Conservation (phyloP, 2,888 invertebrate genomes). For the Agonum fuliginosum region DNA sequence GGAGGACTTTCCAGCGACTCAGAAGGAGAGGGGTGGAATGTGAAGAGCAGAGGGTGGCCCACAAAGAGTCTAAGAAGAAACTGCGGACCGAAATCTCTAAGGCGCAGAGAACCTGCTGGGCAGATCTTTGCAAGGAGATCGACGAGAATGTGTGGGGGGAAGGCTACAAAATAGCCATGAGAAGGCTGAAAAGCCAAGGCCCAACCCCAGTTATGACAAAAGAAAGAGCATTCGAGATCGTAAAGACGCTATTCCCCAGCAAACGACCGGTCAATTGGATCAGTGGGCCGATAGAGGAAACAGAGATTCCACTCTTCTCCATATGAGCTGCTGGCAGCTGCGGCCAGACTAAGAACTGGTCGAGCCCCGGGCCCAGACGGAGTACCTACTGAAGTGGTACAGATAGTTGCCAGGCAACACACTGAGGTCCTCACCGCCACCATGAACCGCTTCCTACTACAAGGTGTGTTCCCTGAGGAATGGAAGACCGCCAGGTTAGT, state of each 20-base stretch:
- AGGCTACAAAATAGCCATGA: too few relatives aligned
- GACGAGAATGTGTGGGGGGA: too few relatives aligned
- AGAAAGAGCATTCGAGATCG: neutral
- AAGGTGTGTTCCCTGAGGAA: neutral
- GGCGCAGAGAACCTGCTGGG: too few relatives aligned
- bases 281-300: neutral
- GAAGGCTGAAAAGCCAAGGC: too few relatives aligned
- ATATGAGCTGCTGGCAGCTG: too few relatives aligned
- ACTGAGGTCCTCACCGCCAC: neutral
- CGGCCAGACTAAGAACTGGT: neutral
- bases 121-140: too few relatives aligned
- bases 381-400: neutral
- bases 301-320: neutral
- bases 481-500: slow-evolving; percentile 4
- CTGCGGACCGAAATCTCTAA: too few relatives aligned
- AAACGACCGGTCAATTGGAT: neutral
- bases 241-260: neutral
- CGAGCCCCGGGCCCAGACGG: neutral
- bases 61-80: too few relatives aligned
- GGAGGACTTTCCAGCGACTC: too few relatives aligned
- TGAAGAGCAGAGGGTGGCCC: too few relatives aligned
- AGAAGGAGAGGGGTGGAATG: too few relatives aligned
- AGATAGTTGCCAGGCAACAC: neutral
- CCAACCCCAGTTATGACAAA: neutral
- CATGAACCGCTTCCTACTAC: neutral